Percentiles rank a stretch among this genome's conserved stretches.
Conservation (phyloP, 2,888 invertebrate species). For the Chrysolina haemoptera region DNA sequence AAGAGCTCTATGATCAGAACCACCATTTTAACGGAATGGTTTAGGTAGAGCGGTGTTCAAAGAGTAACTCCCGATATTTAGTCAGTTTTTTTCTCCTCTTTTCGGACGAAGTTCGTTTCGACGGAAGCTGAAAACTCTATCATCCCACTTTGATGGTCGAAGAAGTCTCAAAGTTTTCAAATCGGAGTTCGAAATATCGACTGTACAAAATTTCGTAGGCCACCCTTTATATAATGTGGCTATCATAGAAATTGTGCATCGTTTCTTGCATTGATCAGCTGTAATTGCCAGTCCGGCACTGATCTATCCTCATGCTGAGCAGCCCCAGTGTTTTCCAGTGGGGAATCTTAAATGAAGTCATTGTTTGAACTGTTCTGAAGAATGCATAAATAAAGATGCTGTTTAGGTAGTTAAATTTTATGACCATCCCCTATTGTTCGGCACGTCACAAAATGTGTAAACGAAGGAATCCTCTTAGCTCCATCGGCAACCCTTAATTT, state of each 20-base stretch:
- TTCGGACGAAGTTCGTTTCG: too few relatives aligned
- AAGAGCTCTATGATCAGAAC: too few relatives aligned
- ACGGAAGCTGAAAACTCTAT: too few relatives aligned
- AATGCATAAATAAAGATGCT: conserved; percentile 49
- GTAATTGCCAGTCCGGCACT: background rate
- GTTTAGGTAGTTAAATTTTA: conserved; percentile 60
- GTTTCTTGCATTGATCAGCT: background rate
- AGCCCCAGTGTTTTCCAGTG: conserved; percentile 29
- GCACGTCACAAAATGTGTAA: conserved; percentile 59
- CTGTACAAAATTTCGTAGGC: too few relatives aligned
- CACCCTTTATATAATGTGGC: too few relatives aligned
- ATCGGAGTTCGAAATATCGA: too few relatives aligned
- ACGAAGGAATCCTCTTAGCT: conserved; percentile 57
- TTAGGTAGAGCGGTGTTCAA: too few relatives aligned
- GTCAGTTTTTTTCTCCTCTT: too few relatives aligned
- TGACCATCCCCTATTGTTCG: conserved; percentile 57
- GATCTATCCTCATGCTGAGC: conserved; percentile 7
- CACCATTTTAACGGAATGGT: too few relatives aligned
- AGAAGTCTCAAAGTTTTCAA: too few relatives aligned
- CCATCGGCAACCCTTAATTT: conserved; percentile 57
- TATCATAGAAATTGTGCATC: background rate
- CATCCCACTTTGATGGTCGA: too few relatives aligned
- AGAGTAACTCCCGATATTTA: too few relatives aligned
- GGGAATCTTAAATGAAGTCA: conserved; percentile 36
- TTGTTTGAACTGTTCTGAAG: conserved; percentile 41